These are phyloP conservation scores for Aphis craccivora DNA, from an alignment of 1,140 invertebrate species.

Conservation along the genomic window DNA sequence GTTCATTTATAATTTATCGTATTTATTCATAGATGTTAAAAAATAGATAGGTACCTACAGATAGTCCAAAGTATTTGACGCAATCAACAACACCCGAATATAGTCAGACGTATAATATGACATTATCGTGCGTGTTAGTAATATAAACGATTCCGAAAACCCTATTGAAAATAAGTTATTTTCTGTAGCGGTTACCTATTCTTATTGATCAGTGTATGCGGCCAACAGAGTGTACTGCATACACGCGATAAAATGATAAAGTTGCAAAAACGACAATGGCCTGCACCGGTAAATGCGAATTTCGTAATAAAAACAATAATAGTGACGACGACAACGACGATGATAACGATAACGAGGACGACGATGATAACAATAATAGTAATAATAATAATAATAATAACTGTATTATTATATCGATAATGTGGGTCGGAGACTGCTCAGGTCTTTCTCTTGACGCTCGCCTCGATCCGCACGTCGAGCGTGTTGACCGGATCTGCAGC, in stretches of 20 bases:
- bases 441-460: conserved; percentile 21
- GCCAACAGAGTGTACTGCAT: not conserved
- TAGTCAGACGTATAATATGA: not conserved
- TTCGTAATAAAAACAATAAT: not conserved
- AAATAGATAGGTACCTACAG: not conserved
- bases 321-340: not conserved
- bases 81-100: not conserved
- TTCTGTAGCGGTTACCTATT: not conserved
- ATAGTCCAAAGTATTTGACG: not conserved
- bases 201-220: too few relatives aligned
- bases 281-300: not conserved
- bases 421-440: not conserved
- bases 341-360: not conserved
- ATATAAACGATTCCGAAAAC: not conserved
- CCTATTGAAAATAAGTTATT: not conserved
- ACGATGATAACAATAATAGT: not conserved
- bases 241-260: not conserved
- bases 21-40: not conserved
- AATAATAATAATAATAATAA: not conserved
- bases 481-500: not conserved
- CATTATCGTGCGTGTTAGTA: not conserved
- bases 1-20: not conserved
- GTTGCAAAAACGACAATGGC: not conserved
- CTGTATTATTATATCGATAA: not conserved
- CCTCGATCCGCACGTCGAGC: conserved; percentile 47